phyloP scores from a whole-genome alignment of 2,113 vertebrate species.

The Cyphomyrus plagiostoma region DNA sequence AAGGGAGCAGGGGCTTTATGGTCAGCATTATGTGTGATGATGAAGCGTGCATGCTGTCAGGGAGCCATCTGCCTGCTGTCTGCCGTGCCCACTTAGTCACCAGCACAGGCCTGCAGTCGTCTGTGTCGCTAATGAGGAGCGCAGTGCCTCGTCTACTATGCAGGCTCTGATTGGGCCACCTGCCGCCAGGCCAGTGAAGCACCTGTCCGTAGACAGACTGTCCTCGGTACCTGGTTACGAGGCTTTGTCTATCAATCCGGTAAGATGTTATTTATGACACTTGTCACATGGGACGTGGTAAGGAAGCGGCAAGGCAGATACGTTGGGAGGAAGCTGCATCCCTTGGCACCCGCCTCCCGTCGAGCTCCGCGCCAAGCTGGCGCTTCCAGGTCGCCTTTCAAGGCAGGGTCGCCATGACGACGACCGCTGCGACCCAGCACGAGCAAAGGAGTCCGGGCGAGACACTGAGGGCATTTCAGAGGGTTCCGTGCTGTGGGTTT shows the following conservation, averaged over 20 bases:
- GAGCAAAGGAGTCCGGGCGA: not conserved
- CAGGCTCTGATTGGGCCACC: not conserved
- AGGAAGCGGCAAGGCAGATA: not conserved
- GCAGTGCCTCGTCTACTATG: not conserved
- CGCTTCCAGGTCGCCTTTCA: not conserved
- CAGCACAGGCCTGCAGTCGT: not conserved
- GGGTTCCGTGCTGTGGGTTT: not conserved
- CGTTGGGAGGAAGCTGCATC: not conserved
- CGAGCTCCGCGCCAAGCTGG: not conserved
- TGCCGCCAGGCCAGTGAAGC: not conserved
- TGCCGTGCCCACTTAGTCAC: not conserved
- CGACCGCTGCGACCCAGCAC: not conserved
- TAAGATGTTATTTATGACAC: not conserved
- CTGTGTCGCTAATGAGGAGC: not conserved
- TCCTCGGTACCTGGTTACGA: not conserved
- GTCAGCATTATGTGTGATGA: conserved; percentile 20
- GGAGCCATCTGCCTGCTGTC: conserved; percentile 18
- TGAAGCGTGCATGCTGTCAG: conserved; percentile 5
- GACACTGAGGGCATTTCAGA: not conserved
- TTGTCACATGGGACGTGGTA: not conserved
- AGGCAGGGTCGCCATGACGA: not conserved
- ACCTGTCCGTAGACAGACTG: not conserved
- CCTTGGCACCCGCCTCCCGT: not conserved
- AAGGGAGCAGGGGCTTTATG: not conserved
- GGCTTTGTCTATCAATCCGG: not conserved